A percentile compares a stretch with the other conserved stretches of the same genome.
phyloP scores from a whole-genome alignment of 2,113 vertebrate genomes.

The Crocuta crocuta region DNA sequence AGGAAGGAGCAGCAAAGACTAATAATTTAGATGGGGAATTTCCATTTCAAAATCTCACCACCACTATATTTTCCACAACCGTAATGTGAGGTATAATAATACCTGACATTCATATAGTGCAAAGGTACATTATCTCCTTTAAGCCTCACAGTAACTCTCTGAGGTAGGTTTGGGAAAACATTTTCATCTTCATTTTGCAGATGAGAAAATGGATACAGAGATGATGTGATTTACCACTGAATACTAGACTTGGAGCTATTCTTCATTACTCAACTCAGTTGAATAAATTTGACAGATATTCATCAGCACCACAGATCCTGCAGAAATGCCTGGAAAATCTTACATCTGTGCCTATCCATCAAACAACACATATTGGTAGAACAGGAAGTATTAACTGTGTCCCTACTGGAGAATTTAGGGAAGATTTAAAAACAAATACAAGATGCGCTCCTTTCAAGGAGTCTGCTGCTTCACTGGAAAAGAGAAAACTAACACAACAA shows the following conservation, averaged over 20 bases:
- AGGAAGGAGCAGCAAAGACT: background rate
- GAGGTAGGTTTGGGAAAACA: background rate
- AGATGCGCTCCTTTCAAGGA: slow-evolving; percentile 30
- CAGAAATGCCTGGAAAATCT: background rate
- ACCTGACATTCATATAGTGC: background rate
- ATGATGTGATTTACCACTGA: slow-evolving; percentile 1
- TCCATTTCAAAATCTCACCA: slow-evolving; percentile 45
- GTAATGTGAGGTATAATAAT: background rate
- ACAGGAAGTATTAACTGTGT: background rate
- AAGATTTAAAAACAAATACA: background rate
- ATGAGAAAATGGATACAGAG: slow-evolving; percentile 47
- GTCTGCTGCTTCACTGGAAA: background rate
- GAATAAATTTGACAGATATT: slow-evolving; percentile 48
- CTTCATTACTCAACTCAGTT: slow-evolving; percentile 36
- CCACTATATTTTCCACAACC: slow-evolving; percentile 25
- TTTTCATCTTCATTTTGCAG: slow-evolving; percentile 18
- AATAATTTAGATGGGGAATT: background rate
- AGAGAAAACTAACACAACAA: slow-evolving; percentile 52
- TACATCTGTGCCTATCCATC: slow-evolving; percentile 32
- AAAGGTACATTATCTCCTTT: background rate
- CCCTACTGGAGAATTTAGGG: background rate
- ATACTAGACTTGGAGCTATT: background rate
- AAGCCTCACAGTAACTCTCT: background rate
- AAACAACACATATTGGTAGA: background rate
- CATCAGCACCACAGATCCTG: slow-evolving; percentile 22